Base-by-base conservation (phyloP, 1,140 invertebrate genomes). In the Asobara japonica region DNA sequence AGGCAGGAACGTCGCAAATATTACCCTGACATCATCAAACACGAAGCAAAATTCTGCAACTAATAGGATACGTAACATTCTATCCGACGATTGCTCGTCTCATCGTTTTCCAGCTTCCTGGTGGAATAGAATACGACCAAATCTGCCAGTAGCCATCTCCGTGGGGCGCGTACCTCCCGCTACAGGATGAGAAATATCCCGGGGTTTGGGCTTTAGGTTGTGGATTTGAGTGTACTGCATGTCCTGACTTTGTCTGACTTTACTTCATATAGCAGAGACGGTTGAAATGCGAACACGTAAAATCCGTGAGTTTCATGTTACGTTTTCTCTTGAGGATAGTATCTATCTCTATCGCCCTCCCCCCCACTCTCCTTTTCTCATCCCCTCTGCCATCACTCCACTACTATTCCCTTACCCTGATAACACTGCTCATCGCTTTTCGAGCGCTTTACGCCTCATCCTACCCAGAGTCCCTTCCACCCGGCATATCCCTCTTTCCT, bases 91-190 rank as follows among this genome's bases (percentile, higher is more conserved):
- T 66, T 45, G 30, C 65, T 66, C 65, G 33, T 30, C 65, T 45
- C 48, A 48, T 48, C 65, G 41, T 45, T 68, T 48, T 68, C 38
- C 33, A 56, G 51, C 25, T 56, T 56, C 51, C 51, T 27, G n/a
- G 65, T 68, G 65, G 30, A 48, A 68, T 51, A 45, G 51, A 56
- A 56, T 56, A 56, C 51, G 38, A 48, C 65, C 20, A 48, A 68
- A 68, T 68, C 65, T 68, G 65, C 48, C 65, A 68, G 48, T 25
- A 27, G 65, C 65, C 48, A 68, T 68, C 65, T 68, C 65, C 41
- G 65, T n/a, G n/a, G n/a, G n/a, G n/a, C 48, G 25, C 41, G 22
- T 30, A 48, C 65, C 65, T 36, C 33, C 20, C 3, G 20, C 36
- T 27, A 20, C 38, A 30, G 65, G 41, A 68, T 68, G 65, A 31